These are phyloP conservation scores for Archilochus colubris DNA, from an alignment of 2,113 vertebrate genomes.

Conservation along the genomic window DNA sequence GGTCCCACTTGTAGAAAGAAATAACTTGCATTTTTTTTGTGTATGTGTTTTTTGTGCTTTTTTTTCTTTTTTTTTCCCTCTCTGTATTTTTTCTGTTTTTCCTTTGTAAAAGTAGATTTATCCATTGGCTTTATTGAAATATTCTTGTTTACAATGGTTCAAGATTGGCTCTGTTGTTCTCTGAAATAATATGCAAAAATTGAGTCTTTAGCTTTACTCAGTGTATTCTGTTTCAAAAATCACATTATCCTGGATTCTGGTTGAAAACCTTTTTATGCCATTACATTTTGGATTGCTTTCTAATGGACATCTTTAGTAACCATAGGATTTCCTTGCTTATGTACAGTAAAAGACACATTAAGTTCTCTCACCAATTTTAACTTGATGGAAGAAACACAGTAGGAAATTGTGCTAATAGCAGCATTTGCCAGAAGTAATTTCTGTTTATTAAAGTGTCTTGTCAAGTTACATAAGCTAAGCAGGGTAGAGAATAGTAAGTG, in stretches of 20 bases:
- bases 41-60: not conserved
- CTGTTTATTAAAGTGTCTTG: slow-evolving; percentile 22
- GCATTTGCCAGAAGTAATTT: slow-evolving; percentile 13
- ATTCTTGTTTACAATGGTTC: not conserved
- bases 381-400: not conserved
- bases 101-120: not conserved
- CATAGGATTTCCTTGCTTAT: not conserved
- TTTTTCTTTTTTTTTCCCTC: too few relatives aligned
- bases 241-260: not conserved
- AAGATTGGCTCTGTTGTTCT: not conserved
- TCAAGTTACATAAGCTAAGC: not conserved
- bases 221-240: not conserved
- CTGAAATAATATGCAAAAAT: not conserved
- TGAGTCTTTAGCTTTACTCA: not conserved
- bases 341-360: not conserved
- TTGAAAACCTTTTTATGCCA: slow-evolving; percentile 16
- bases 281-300: not conserved
- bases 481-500: not conserved
- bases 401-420: not conserved
- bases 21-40: not conserved
- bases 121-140: not conserved
- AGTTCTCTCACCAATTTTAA: not conserved
- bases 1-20: not conserved
- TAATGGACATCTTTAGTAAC: not conserved
- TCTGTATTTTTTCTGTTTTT: not conserved